Evolutionary conservation across 2,888 invertebrate genomes (phyloP), one percentile per base, ranked within the genome.

Genomic region (Crioceris asparagi): DNA sequence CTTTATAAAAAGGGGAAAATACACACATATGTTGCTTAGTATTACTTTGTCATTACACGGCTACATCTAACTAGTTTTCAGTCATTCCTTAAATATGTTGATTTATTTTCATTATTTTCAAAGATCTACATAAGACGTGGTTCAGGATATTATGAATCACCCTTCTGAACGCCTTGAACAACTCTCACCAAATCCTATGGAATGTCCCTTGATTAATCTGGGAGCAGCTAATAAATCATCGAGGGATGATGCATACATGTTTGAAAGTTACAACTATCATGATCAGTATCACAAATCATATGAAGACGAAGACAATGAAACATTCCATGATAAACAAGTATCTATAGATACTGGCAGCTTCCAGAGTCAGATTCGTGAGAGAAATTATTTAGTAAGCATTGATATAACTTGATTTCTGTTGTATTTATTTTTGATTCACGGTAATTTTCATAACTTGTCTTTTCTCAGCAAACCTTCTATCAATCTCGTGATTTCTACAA

Each of bases 121-220:
- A n/a, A n/a, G n/a, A n/a, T n/a, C n/a, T 12, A 25, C 11, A 4
- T 4, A 6, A 4, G 4, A 25, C 6, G 3, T 27, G 12, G 12
- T 27, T 27, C 27, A 30, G 30, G 11, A 29, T 16, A 4, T 17
- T 43, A 53, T 53, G 53, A 52, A 51, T 50, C 51, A 51, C 44
- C 51, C 56, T 43, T 49, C 60, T 45, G 56, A 55, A 38, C 51
- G 57, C 31, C 44, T 60, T 47, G 60, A 62, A 44, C 55, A 59
- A 43, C 49, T 61, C 39, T 61, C 61, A 38, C 65, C 66, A 41
- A 62, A 67, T 50, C 68, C 67, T 32, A 59, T 69, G 54, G 69
- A 71, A 52, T 76, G 75, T 59, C 75, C 76, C 38, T 61, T 76
- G 53, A 74, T 74, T 41, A 73, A 49, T 21, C 39, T 53, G 40